Evolutionary conservation across 2,888 invertebrate species (phyloP).

Genomic region (Euproctis similis): DNA sequence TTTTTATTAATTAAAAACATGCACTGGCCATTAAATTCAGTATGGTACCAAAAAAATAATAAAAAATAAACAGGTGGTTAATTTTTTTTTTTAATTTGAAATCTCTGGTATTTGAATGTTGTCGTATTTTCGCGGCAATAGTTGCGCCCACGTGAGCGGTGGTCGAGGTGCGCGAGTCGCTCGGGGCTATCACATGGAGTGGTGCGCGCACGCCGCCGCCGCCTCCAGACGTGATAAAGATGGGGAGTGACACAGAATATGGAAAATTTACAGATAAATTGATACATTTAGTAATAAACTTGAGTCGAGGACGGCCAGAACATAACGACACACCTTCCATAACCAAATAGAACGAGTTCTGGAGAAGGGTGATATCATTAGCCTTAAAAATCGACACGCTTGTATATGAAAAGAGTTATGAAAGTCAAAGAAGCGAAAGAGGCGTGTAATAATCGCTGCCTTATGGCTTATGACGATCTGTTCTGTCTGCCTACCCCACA

Average conservation of each 20-base stretch:
- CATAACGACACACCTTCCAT: no score
- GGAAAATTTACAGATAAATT: conserved; percentile 28
- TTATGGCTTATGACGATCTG: no score
- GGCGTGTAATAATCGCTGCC: no score
- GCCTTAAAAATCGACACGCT: no score
- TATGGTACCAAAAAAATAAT: conserved; percentile 9
- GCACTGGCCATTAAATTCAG: conserved; percentile 6
- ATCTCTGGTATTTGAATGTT: conserved; percentile 20
- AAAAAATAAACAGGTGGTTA: conserved; percentile 8
- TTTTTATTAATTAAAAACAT: conserved; percentile 1
- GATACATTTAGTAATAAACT: background rate
- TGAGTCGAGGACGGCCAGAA: no score
- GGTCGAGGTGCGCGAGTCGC: conserved; percentile 44
- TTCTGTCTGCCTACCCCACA: no score
- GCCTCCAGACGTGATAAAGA: conserved; percentile 56
- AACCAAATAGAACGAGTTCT: no score
- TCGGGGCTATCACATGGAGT: conserved; percentile 74
- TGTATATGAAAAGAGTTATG: no score
- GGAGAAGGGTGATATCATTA: no score
- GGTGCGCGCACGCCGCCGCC: conserved; percentile 37
- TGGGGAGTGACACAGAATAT: conserved; percentile 46
- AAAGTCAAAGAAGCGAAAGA: no score
- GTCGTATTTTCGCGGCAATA: conserved; percentile 35
- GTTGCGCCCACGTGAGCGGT: conserved; percentile 39
- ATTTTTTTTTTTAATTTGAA: no score